A percentile compares a stretch with the other conserved stretches of the same genome.
Evolutionary conservation across 2,797 vertebrate species (phyloP).

Genomic region (Pangasius krempfi): DNA sequence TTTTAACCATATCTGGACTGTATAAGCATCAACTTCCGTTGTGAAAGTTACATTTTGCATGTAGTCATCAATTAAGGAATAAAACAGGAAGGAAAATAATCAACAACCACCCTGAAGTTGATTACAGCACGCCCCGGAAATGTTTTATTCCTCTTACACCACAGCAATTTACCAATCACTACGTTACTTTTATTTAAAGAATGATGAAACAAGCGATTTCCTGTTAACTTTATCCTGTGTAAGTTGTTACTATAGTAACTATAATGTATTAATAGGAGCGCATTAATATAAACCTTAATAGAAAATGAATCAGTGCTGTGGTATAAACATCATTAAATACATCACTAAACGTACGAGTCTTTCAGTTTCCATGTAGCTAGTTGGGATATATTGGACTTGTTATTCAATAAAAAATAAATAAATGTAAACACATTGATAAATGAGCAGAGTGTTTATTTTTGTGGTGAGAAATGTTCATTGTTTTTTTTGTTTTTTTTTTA

Average conservation of each 20-base stretch:
- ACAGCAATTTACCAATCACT: neutral
- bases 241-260: neutral
- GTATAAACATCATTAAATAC: neutral
- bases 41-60: too few relatives aligned
- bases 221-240: neutral
- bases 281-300: neutral
- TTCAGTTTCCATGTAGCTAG: neutral
- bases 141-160: neutral
- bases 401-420: too few relatives aligned
- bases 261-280: neutral
- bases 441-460: constrained; percentile 1
- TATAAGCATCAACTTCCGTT: too few relatives aligned
- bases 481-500: neutral
- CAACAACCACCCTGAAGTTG: neutral
- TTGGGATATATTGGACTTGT: too few relatives aligned
- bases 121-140: neutral
- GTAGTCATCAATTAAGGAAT: neutral
- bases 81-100: neutral
- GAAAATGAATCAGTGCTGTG: neutral
- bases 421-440: neutral
- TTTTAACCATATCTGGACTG: too few relatives aligned
- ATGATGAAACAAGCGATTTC: neutral
- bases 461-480: neutral
- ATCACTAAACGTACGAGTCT: neutral
- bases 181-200: neutral